Conservation (phyloP, 2,888 invertebrate species). For the Himalopsyche anomala region DNA sequence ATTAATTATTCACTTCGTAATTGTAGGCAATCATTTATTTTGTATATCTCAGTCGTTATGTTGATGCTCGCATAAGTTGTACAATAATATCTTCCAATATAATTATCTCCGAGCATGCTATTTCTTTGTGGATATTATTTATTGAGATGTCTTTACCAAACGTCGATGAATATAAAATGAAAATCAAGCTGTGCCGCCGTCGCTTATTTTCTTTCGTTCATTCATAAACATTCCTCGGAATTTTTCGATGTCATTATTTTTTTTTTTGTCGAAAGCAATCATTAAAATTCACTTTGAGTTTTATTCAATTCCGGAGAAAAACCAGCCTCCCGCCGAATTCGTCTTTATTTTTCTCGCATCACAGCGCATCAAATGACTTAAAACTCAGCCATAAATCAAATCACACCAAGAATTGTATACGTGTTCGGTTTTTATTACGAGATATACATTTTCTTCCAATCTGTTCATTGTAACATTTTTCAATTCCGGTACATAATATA, state of each 20-base stretch:
- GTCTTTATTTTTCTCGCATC: constrained; percentile 14
- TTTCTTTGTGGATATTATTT: not conserved
- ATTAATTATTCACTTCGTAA: too few relatives aligned
- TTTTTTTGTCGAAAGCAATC: constrained; percentile 25
- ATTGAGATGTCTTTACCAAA: constrained; percentile 11
- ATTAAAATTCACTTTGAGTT: constrained; percentile 17
- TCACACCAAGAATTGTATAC: not conserved
- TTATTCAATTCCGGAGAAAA: constrained; percentile 18
- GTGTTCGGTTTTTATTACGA: not conserved
- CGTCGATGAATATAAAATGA: constrained; percentile 13
- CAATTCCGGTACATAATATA: not conserved
- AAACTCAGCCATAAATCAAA: constrained; percentile 5
- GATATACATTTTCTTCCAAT: not conserved
- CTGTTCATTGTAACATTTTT: not conserved
- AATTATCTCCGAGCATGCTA: not conserved
- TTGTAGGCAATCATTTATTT: too few relatives aligned
- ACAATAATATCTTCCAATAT: not conserved
- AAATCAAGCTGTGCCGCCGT: not conserved
- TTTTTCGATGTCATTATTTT: not conserved
- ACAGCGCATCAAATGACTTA: constrained; percentile 1
- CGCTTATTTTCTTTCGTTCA: constrained; percentile 6
- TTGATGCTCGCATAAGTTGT: not conserved
- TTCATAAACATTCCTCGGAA: constrained; percentile 2
- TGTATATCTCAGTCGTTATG: not conserved
- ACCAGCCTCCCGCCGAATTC: not conserved